Base-by-base conservation (phyloP, 1,140 invertebrate species). In the Ganaspis sp. region DNA sequence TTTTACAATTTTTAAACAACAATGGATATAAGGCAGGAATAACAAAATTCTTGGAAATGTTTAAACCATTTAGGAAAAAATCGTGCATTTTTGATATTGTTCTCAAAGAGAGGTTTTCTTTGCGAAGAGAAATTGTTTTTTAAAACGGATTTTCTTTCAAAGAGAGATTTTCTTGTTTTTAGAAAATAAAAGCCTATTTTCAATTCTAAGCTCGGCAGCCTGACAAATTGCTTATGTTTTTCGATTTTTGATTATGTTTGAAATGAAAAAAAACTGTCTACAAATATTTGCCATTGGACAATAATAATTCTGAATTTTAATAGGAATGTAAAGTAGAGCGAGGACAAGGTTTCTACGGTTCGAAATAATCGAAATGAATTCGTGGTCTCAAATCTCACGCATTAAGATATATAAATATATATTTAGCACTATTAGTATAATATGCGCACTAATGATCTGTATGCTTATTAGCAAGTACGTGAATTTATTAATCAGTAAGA, bases 381-480 rank as follows among this genome's bases (percentile, higher is more conserved):
- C 87, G 87, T 87, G 83, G 88, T 87, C 86, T 86, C 87, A 90
- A 88, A 90, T 90, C 88, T 90, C 88, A 89, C 86, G 84, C 84
- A 87, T 87, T 88, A 86, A 84, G 78, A 86, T 89, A 87, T 84
- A 88, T 88, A 86, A 83, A 84, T 82, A 84, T 82, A 74, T 76
- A 84, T 77, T 81, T 84, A 84, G 58, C 58, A 64, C 58, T 64
- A 64, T 64, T 49, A 64, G 58, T 64, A 29, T 29, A 29, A 29
- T 64, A 64, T 64, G 29, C 26, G 29, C n/a, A 64, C 15, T 58
- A 64, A 64, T 58, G 54, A 58, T 58, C 54, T 58, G 29, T 64
- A 64, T 64, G 23, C 58, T 34, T 64, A 64, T 29, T 64, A 64
- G 58, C 58, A n/a, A 64, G 58, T 64, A 64, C 58, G 26, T 64